These are phyloP conservation scores for Pitta sordida DNA, from an alignment of 2,113 vertebrate species.

Conservation along the genomic window DNA sequence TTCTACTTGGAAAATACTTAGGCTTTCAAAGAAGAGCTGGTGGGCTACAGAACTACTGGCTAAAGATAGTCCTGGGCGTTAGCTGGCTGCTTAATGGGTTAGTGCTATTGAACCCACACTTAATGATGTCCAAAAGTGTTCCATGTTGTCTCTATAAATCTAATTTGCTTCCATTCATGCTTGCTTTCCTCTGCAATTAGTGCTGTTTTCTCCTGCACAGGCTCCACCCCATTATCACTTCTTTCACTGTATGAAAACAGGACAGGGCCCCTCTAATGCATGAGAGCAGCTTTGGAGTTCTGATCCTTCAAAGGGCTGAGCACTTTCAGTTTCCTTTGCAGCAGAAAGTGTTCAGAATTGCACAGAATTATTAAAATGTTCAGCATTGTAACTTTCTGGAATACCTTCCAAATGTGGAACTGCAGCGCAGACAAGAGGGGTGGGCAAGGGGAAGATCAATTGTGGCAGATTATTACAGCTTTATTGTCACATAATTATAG, in stretches of 20 bases:
- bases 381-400: constrained; percentile 31
- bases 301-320: not conserved
- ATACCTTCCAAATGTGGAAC: constrained; percentile 48
- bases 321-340: not conserved
- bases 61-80: not conserved
- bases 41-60: not conserved
- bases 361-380: not conserved
- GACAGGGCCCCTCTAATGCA: not conserved
- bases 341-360: not conserved
- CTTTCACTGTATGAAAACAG: not conserved
- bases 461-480: constrained; percentile 62
- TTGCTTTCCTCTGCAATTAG: constrained; percentile 47
- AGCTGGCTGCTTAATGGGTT: not conserved
- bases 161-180: constrained; percentile 43
- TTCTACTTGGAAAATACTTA: not conserved
- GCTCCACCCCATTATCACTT: constrained; percentile 7
- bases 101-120: not conserved
- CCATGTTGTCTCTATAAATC: constrained; percentile 12
- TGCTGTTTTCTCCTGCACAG: not conserved
- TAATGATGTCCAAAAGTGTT: constrained; percentile 31
- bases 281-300: not conserved
- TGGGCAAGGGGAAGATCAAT: constrained; percentile 55
- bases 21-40: not conserved
- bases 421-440: constrained; percentile 58
- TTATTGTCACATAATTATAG: constrained; percentile 64